These are phyloP conservation scores for Diaprepes abbreviatus DNA, from an alignment of 2,888 invertebrate genomes.

Conservation along the genomic window DNA sequence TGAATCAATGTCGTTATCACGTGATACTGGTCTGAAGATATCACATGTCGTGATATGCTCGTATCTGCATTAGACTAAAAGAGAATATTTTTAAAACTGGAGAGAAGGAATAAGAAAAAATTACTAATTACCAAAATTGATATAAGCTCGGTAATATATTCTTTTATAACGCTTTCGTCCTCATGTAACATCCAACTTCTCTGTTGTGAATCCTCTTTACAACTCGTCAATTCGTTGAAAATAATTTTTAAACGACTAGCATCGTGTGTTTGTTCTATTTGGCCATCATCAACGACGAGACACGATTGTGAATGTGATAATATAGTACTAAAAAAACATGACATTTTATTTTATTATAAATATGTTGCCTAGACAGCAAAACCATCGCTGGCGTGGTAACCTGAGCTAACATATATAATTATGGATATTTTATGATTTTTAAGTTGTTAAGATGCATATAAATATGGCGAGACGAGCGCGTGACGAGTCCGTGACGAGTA, in stretches of 20 bases:
- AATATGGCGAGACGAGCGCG: too few species aligned
- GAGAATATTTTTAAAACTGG: background rate
- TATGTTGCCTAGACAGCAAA: too few species aligned
- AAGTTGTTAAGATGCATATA: too few species aligned
- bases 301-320: slow-evolving; percentile 74
- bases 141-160: slow-evolving; percentile 85
- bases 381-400: too few species aligned
- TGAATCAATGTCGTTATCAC: slow-evolving; percentile 88
- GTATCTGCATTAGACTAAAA: slow-evolving; percentile 91
- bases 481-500: too few species aligned
- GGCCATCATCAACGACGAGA: slow-evolving; percentile 73
- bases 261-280: slow-evolving; percentile 87
- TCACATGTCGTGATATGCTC: slow-evolving; percentile 86
- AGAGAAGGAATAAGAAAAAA: slow-evolving; percentile 1
- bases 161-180: slow-evolving; percentile 90
- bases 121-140: slow-evolving; percentile 80
- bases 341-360: too few species aligned
- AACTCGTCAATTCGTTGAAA: slow-evolving; percentile 86
- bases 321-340: slow-evolving; percentile 67
- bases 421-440: too few species aligned
- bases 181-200: slow-evolving; percentile 96
- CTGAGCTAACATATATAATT: too few species aligned
- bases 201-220: slow-evolving; percentile 96
- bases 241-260: slow-evolving; percentile 86
- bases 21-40: slow-evolving; percentile 87